Evolutionary conservation across 2,888 invertebrate genomes (phyloP).

Genomic region (Caenorhabditis imperialis): DNA sequence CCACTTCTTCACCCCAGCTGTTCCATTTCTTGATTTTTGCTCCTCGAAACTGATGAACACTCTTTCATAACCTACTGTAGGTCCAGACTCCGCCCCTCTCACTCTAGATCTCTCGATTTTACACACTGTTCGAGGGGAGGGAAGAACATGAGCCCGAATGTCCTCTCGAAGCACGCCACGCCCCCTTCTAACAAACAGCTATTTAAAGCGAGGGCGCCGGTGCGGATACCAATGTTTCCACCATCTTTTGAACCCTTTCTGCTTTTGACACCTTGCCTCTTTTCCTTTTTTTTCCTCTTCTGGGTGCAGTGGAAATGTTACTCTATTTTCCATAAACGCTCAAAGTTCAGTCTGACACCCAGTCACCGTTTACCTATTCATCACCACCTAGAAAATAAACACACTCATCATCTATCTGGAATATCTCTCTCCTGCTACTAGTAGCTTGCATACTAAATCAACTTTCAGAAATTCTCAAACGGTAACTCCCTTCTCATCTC

Average conservation of each 20-base stretch:
- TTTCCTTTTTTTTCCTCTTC: neutral
- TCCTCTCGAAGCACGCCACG: constrained; percentile 35
- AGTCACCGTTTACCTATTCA: constrained; percentile 9
- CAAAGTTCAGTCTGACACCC: constrained; percentile 12
- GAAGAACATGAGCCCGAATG: constrained; percentile 37
- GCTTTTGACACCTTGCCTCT: constrained; percentile 9
- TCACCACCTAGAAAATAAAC: constrained; percentile 5
- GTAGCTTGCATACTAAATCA: neutral
- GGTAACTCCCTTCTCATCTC: neutral
- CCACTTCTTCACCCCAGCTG: neutral
- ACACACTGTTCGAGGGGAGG: constrained; percentile 16
- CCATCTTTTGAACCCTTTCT: constrained; percentile 1
- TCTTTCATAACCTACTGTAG: constrained; percentile 10
- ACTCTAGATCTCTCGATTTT: too few relatives aligned
- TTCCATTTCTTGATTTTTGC: constrained; percentile 24
- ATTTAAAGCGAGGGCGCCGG: constrained; percentile 19
- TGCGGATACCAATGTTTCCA: constrained; percentile 5
- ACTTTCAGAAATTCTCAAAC: constrained; percentile 27
- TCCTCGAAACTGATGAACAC: constrained; percentile 8
- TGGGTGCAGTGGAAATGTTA: neutral
- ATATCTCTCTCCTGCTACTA: neutral
- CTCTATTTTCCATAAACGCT: constrained; percentile 12
- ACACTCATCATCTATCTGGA: constrained; percentile 13
- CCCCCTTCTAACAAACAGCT: constrained; percentile 17
- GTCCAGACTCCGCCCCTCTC: constrained; percentile 33